phyloP scores from a whole-genome alignment of 1,140 invertebrate species.

The Drosophila ercepeae region DNA sequence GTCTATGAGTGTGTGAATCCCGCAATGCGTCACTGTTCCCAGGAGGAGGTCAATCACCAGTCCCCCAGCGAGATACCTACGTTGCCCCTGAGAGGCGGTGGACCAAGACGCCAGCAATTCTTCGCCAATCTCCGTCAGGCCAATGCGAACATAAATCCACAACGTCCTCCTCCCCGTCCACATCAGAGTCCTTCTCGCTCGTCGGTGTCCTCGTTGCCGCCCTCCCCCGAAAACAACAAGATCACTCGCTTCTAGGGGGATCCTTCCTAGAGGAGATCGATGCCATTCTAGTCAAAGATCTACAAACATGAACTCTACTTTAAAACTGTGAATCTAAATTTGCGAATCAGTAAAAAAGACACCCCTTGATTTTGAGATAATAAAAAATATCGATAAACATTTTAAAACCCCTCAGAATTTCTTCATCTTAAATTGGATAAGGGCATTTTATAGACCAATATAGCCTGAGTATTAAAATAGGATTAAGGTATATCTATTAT shows the following conservation, averaged over 20 bases:
- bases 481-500: too few relatives aligned
- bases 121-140: constrained; percentile 83
- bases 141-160: constrained; percentile 78
- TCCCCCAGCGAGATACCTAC: constrained; percentile 83
- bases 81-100: constrained; percentile 77
- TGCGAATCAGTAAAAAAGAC: constrained; percentile 18
- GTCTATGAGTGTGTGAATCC: constrained; percentile 84
- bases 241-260: constrained; percentile 72
- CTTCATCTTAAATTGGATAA: too few relatives aligned
- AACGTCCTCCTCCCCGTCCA: constrained; percentile 68
- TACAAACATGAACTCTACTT: constrained; percentile 40
- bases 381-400: constrained; percentile 21
- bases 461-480: too few relatives aligned
- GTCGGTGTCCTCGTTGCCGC: constrained; percentile 69
- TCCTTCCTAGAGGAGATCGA: neutral
- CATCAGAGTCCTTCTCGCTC: constrained; percentile 70
- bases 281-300: constrained; percentile 65
- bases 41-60: constrained; percentile 73
- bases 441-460: too few relatives aligned
- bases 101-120: constrained; percentile 74
- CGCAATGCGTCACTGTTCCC: constrained; percentile 77
- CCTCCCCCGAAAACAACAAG: constrained; percentile 75
- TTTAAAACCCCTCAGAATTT: neutral
- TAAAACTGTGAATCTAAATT: constrained; percentile 30
- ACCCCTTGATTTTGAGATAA: constrained; percentile 5